Evolutionary conservation across 1,140 invertebrate species (phyloP), one percentile per base, ranked within the genome.

Genomic region (Mactra quadrangularis): DNA sequence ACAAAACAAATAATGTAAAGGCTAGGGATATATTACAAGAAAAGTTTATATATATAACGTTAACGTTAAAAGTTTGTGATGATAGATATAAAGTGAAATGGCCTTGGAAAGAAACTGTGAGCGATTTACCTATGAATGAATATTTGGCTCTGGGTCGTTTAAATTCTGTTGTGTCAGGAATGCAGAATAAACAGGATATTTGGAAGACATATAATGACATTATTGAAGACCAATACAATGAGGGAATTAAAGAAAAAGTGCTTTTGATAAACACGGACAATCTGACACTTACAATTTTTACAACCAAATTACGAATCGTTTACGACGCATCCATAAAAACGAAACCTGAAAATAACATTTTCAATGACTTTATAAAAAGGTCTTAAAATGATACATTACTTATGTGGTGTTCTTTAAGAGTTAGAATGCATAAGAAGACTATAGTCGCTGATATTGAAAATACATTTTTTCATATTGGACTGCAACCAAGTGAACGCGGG

Each of bases 211-310:
- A 62, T 59, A 31, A 83, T 60, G 25, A 15, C 19, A 57, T 74
- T 2, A 83, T 83, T 15, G 13, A 81, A 45, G 77, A 81, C n/a
- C 84, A 85, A 47, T 25, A 75, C 11, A 15, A 85, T 6, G 68
- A 59, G 33, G 84, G 31, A 22, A 74, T 77, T 9, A 71, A 59
- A 66, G 76, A 78, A 78, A 52, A 59, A 15, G 57, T 62, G 11
- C 7, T 47, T n/a, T 3, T 19, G 0, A 31, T 17, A 3, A 33
- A 38, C 22, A 27, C 11, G 1, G 41, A 29, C 50, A 55, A 38
- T 22, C 13, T 7, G n/a, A 38, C 27, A 3, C 31, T 33, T 4
- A 1, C 59, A 19, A 59, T 7, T 15, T 1, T 9, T 19, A 60
- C 72, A 6, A 76, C 59, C 47, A 60, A 76, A n/a, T 31, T 76